These are phyloP conservation scores for Tenebrio molitor DNA, from an alignment of 1,140 invertebrate species.

Conservation along the genomic window DNA sequence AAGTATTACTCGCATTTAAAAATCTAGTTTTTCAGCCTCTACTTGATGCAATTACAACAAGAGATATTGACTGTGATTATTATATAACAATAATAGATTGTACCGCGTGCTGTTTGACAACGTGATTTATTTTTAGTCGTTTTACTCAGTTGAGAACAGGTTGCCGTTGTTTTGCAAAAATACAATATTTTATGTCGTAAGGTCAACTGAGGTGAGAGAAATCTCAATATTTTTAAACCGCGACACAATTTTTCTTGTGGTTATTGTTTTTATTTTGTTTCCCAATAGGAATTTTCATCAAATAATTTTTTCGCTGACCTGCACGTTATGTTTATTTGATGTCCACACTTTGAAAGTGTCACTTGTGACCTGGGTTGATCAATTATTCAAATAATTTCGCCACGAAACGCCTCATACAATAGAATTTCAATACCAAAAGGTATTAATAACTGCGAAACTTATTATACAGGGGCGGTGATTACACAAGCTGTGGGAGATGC, in stretches of 20 bases:
- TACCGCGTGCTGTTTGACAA: conserved; percentile 8
- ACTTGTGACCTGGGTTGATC: no score
- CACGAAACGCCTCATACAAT: no score
- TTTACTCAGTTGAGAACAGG: conserved; percentile 9
- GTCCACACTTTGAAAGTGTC: no score
- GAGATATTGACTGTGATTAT: conserved; percentile 6
- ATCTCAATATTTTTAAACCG: conserved; percentile 21
- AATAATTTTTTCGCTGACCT: no score
- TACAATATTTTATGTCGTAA: neutral
- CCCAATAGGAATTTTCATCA: no score
- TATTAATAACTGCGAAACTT: no score
- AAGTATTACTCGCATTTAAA: neutral
- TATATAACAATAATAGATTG: conserved; percentile 17
- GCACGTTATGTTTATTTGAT: no score
- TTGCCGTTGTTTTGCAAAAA: neutral
- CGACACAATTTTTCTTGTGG: conserved; percentile 12
- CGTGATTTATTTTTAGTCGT: conserved; percentile 27
- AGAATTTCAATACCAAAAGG: no score
- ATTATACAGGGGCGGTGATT: no score
- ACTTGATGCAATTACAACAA: neutral
- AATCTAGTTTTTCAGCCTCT: conserved; percentile 29
- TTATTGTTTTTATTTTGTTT: no score
- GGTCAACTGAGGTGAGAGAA: conserved; percentile 20
- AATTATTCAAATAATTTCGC: no score
- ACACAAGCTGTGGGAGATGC: no score